These are phyloP conservation scores for Drosophila emarginata DNA, from an alignment of 2,888 invertebrate genomes.

Conservation along the genomic window DNA sequence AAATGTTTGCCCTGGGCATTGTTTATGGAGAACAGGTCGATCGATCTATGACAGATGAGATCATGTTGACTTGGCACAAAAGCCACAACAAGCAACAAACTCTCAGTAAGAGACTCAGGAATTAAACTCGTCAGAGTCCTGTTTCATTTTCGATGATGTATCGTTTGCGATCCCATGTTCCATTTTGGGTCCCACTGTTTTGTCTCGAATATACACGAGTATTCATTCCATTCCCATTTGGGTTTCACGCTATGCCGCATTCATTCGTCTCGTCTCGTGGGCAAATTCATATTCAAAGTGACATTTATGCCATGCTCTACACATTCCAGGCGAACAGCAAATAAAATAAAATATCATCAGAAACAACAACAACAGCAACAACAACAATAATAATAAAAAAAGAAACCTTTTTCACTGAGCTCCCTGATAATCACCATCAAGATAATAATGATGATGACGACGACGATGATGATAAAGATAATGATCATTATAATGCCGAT, in stretches of 20 bases:
- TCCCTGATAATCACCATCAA: slow-evolving; percentile 10
- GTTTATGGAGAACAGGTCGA: slow-evolving; percentile 76
- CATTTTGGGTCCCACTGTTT: slow-evolving; percentile 31
- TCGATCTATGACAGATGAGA: slow-evolving; percentile 82
- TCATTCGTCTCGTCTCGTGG: slow-evolving; percentile 70
- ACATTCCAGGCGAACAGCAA: slow-evolving; percentile 62
- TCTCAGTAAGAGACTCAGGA: slow-evolving; percentile 19
- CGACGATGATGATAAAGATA: slow-evolving; percentile 24
- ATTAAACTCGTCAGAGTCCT: too few species aligned
- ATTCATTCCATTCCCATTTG: slow-evolving; percentile 45
- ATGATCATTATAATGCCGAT: too few species aligned
- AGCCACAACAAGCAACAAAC: slow-evolving; percentile 48
- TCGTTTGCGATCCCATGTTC: slow-evolving; percentile 54
- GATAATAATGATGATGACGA: slow-evolving; percentile 24
- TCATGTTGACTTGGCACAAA: slow-evolving; percentile 78
- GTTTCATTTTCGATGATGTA: slow-evolving; percentile 78
- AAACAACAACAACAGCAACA: slow-evolving; percentile 52
- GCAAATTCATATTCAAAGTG: slow-evolving; percentile 79
- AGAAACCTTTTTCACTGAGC: slow-evolving; percentile 42
- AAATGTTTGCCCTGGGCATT: slow-evolving; percentile 52
- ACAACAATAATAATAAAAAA: slow-evolving; percentile 34
- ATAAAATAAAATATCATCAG: slow-evolving; percentile 54
- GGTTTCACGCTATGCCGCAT: slow-evolving; percentile 71
- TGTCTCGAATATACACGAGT: background rate
- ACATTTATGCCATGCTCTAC: slow-evolving; percentile 81